Base-by-base conservation (phyloP, 1,140 invertebrate species). In the Zelostemma sp. region DNA sequence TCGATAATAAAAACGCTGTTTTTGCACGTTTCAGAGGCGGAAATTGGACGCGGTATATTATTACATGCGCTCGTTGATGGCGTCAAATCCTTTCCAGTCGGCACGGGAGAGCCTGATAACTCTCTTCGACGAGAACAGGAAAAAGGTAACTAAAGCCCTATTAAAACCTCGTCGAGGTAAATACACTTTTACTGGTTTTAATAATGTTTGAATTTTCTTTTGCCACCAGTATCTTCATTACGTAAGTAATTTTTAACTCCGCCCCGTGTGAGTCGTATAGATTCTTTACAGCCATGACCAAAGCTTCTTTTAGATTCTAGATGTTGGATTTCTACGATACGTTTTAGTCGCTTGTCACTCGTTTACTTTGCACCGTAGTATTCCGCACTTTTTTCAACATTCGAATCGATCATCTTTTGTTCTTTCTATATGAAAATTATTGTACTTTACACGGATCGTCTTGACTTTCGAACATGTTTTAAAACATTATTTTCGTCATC, bases 11-110 rank as follows among this genome's bases (percentile, higher is more conserved):
- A n/a, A n/a, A n/a, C n/a, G n/a, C 25, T 8, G 53, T 66, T 47
- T 41, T 54, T 60, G 35, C 46, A 12, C 71, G 74, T 86, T 89
- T 58, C 85, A 97, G 95, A 92, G 92, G 85, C 88, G 95, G 77
- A 96, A 96, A 87, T 87, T 99, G 51, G 97, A 98, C 85, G 95
- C 96, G n/a, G 95, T 98, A 9, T 99, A 98, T 85, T 97, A 95
- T 83, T 97, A 97, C 79, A 96, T 97, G 91, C 88, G 96, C 74
- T 97, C 96, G 84, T 86, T 98, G 50, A 94, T 96, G 89, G 93
- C 95, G 28, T 96, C 95, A 14, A 97, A 97, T 88, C 95, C 96
- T 6, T 94, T 97, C 77, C 89, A 92, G 56, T 95, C 95, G 8
- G 95, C 96, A 8, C 90, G 91, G 68, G 95, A 98, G 86, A 93